phyloP scores from a whole-genome alignment of 2,113 vertebrate genomes.

The Choloepus hoffmanni region DNA sequence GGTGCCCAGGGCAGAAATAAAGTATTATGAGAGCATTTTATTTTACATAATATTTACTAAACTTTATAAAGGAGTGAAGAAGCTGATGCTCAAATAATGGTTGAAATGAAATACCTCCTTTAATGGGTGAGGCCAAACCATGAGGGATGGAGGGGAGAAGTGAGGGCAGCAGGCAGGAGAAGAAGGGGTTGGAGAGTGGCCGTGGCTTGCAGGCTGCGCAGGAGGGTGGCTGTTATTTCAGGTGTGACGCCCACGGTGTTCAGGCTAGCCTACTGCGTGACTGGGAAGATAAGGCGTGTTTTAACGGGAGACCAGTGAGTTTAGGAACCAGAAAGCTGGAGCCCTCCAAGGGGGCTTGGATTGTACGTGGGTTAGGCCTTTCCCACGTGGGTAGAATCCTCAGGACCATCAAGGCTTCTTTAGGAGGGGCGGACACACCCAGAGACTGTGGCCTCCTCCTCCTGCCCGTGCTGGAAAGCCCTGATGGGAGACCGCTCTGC shows the following conservation, averaged over 20 bases:
- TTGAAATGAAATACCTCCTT: neutral
- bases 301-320: neutral
- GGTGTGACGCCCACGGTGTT: neutral
- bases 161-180: neutral
- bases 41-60: constrained; percentile 5
- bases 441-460: neutral
- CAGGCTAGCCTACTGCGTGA: neutral
- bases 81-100: neutral
- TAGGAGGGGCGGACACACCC: neutral
- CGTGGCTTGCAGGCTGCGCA: too few species aligned
- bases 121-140: rapidly evolving
- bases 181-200: neutral
- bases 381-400: neutral
- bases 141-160: neutral
- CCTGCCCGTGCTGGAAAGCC: neutral
- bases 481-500: neutral
- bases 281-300: neutral
- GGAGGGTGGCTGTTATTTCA: neutral
- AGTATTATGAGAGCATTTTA: neutral
- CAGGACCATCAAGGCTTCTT: neutral
- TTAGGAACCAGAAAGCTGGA: neutral
- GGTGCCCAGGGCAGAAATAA: neutral
- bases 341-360: neutral
- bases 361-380: too few species aligned
- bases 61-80: neutral